Evolutionary conservation across 2,888 invertebrate genomes (phyloP).

Genomic region (Cryptocephalus primarius): DNA sequence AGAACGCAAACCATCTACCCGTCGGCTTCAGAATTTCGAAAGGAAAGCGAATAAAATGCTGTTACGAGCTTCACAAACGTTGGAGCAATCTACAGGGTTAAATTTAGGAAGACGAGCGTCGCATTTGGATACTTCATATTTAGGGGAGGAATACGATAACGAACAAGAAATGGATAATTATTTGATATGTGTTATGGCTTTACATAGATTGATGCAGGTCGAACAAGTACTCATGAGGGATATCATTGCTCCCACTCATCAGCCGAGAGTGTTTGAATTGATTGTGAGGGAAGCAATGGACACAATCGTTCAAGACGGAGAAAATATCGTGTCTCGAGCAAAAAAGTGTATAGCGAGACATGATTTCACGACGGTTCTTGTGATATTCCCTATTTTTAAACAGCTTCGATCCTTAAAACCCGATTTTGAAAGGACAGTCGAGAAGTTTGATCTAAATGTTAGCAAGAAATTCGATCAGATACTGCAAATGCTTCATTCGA

Average conservation of each 20-base stretch:
- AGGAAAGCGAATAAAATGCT: conserved; percentile 75
- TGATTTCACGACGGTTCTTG: conserved; percentile 69
- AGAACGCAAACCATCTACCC: conserved; percentile 66
- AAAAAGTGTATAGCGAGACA: conserved; percentile 65
- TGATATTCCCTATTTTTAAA: conserved; percentile 73
- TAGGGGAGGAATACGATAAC: conserved; percentile 50
- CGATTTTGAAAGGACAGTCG: conserved; percentile 68
- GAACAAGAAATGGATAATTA: conserved; percentile 80
- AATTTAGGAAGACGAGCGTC: conserved; percentile 58
- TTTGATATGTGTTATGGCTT: conserved; percentile 67
- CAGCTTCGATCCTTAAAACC: conserved; percentile 66
- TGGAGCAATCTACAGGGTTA: conserved; percentile 71
- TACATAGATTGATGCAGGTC: conserved; percentile 77
- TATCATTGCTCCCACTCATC: conserved; percentile 70
- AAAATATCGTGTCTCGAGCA: conserved; percentile 62
- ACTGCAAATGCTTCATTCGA: conserved; percentile 60
- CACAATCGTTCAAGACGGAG: conserved; percentile 75
- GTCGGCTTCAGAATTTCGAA: conserved; percentile 71
- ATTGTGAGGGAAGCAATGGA: conserved; percentile 79
- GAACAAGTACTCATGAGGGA: conserved; percentile 76
- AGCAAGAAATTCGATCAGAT: conserved; percentile 63
- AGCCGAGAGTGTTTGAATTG: conserved; percentile 72
- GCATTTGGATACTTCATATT: conserved; percentile 34
- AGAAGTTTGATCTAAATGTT: conserved; percentile 58
- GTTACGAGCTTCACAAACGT: conserved; percentile 70